phyloP scores from a whole-genome alignment of 2,888 invertebrate genomes.

The Drosophila heteroneura region DNA sequence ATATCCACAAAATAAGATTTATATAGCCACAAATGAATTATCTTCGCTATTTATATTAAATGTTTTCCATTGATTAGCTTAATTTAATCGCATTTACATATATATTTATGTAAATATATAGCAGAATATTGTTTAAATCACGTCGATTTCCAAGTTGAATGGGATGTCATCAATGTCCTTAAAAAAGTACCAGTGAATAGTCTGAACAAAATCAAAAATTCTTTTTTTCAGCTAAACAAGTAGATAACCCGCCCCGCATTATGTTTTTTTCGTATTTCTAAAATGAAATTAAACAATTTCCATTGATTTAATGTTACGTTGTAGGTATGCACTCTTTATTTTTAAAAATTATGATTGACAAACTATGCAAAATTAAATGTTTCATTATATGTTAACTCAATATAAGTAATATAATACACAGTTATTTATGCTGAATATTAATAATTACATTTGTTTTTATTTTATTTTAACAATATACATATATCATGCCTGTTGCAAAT shows the following conservation, averaged over 20 bases:
- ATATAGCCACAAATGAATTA: constrained; percentile 30
- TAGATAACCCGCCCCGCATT: not conserved
- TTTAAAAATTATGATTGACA: constrained; percentile 65
- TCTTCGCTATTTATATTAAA: constrained; percentile 28
- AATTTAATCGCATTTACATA: constrained; percentile 36
- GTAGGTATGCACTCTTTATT: constrained; percentile 57
- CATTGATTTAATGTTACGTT: constrained; percentile 42
- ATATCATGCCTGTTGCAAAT: constrained; percentile 42
- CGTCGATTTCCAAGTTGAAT: constrained; percentile 5
- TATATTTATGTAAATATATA: constrained; percentile 34
- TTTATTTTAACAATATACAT: constrained; percentile 55
- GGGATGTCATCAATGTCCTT: not conserved
- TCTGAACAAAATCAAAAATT: not conserved
- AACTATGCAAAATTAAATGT: constrained; percentile 55
- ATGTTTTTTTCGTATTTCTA: constrained; percentile 13
- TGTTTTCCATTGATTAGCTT: constrained; percentile 13
- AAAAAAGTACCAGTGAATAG: constrained; percentile 7
- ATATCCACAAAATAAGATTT: constrained; percentile 19
- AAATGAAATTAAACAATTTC: constrained; percentile 7
- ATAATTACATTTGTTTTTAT: constrained; percentile 66
- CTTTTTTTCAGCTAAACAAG: not conserved
- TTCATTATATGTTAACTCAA: constrained; percentile 50
- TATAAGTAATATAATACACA: constrained; percentile 55
- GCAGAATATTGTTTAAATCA: constrained; percentile 28
- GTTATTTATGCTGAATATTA: constrained; percentile 67